phyloP scores from a whole-genome alignment of 2,797 vertebrate species.

The Strix occidentalis region DNA sequence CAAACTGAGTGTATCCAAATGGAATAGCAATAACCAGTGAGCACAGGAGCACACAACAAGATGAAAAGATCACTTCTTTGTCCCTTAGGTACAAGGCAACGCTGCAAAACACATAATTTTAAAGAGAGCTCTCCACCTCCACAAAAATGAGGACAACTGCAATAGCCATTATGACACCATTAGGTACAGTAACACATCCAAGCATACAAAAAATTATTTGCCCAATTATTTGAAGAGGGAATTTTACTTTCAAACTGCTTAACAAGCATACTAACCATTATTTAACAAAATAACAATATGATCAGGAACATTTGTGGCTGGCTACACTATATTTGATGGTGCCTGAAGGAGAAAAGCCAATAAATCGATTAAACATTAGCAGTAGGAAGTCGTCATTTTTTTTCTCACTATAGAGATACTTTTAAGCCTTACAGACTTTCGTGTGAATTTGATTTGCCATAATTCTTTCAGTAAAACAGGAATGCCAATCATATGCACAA shows the following conservation, averaged over 20 bases:
- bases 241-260: background rate
- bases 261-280: background rate
- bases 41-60: accelerated
- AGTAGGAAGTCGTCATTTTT: background rate
- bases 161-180: no score
- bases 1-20: background rate
- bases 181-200: background rate
- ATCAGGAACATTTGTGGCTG: background rate
- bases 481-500: background rate
- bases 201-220: background rate
- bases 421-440: background rate
- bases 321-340: background rate
- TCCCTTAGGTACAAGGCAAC: background rate
- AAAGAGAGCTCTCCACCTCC: background rate
- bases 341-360: background rate
- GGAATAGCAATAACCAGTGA: background rate
- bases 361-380: background rate
- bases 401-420: background rate
- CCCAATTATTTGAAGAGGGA: background rate
- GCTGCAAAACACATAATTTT: background rate
- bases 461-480: background rate
- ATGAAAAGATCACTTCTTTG: background rate
- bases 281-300: background rate
- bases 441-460: background rate
- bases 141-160: background rate